Base-by-base conservation (phyloP, 2,888 invertebrate genomes). In the Matsumyia berberina region DNA sequence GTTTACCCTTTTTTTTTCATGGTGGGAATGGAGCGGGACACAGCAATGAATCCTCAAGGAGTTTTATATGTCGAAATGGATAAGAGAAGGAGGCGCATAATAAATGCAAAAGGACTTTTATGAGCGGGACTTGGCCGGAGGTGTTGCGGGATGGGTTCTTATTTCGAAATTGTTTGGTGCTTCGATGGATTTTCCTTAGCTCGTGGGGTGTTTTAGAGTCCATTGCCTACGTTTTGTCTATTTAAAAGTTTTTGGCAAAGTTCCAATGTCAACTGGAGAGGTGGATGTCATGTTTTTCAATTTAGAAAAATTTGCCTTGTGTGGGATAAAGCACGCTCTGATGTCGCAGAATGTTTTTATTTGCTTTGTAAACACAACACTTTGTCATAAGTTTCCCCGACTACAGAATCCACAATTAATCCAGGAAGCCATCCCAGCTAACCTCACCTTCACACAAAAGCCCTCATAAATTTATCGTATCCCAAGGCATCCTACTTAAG, bases 71-170 rank as follows among this genome's bases (percentile, higher is more conserved):
- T 51, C 37, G 11, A 17, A 9, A 11, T 67, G 15, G 15, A 31
- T 15, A 35, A 37, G 51, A 8, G 33, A 33, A 4, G 11, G n/a
- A 58, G 12, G 57, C 31, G 39, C 58, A 66, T 67, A 76, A 67
- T 67, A 58, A 66, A 76, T 74, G 66, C 57, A 74, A 57, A 74
- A 66, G 44, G 57, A 55, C 57, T 64, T 37, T 66, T 74, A 46
- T 55, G 74, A 64, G 55, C 55, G 35, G 53, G 8, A 62, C 35
- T 42, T 64, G 42, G 57, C 74, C 29, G 5, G 15, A 67, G 39
- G 42, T 46, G 39, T 15, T 19, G 37, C 11, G 5, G 57, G 51
- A 9, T 15, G 42, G 11, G 49, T 17, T 29, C 51, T 60, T 60
- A 15, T 66, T 76, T 66, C 37, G 15, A 66, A 66, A 66, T 49